Percentiles rank a stretch among this genome's conserved stretches.
phyloP scores from a whole-genome alignment of 2,888 invertebrate species.

The Theodoxus fluviatilis region DNA sequence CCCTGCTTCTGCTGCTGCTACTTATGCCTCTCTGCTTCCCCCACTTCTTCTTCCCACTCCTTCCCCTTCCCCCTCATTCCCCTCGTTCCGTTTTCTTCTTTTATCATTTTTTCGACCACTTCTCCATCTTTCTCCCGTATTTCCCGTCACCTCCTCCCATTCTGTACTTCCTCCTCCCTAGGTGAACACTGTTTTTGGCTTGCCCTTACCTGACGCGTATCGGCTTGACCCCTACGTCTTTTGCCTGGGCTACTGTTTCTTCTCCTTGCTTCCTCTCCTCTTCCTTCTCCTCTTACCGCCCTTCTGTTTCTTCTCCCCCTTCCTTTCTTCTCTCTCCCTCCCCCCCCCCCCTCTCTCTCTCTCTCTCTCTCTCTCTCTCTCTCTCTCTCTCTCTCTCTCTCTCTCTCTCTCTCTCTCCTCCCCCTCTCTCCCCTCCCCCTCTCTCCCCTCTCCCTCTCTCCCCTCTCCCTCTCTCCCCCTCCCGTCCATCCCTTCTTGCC shows the following conservation, averaged over 20 bases:
- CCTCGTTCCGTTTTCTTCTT: no score
- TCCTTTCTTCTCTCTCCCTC: background rate
- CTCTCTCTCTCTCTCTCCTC: background rate
- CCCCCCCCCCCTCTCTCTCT: background rate
- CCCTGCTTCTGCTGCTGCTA: no score
- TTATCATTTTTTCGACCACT: no score
- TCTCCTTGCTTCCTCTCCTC: background rate
- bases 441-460: background rate
- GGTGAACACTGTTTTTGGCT: no score
- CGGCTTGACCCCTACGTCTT: background rate
- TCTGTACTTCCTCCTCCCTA: background rate
- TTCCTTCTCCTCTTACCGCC: background rate
- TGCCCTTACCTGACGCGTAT: no score
- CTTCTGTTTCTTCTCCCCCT: background rate
- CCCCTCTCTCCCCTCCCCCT: background rate
- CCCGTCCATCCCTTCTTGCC: no score
- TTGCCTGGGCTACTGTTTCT: background rate
- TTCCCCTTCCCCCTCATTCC: no score
- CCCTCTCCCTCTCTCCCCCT: background rate
- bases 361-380: background rate
- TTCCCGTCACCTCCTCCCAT: background rate
- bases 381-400: conserved; percentile 3
- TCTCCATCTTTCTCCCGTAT: background rate
- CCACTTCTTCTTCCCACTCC: no score
- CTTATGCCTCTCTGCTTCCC: no score